Base-by-base conservation (phyloP, 2,797 vertebrate species). In the Dicrostonyx torquatus region DNA sequence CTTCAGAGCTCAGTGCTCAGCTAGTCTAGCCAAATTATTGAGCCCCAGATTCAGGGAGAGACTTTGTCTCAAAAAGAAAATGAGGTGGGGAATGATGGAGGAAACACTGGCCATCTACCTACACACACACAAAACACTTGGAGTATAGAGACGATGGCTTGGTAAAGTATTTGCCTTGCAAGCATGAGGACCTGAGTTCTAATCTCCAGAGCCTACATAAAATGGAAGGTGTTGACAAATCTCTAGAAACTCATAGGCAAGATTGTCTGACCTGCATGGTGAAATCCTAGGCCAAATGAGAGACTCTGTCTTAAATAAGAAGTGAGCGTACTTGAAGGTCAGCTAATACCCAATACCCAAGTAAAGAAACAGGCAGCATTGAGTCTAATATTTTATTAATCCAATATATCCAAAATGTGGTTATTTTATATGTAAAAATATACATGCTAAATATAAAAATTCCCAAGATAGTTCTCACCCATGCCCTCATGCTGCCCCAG, bases 301-400 rank as follows among this genome's bases (percentile, higher is more conserved):
- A 85, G 48, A 7, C 66, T 34, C 14, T 26, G 15, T 55, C 66
- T 37, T 40, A 55, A 40, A 6, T 0, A 66, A 84, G 62, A 53
- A 29, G 8, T 70, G 24, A 14, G 11, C 37, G 13, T 26, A 10
- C 45, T 50, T 68, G 31, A 85, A 53, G 45, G 12, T 4, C 43
- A 15, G 55, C 50, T 5, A 24, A 13, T 40, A 80, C 76, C 18
- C 76, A 78, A 11, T 22, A n/a, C n/a, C 78, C 22, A 58, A 80
- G 53, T 12, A 87, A 60, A 76, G 34, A 29, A 82, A 64, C 1
- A 14, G 6, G 18, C 76, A 82, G 26, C 24, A 55, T 34, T 50
- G 43, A 66, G 87, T 87, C 66, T 55, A 88, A 14, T 87, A 31
- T 79, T 89, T 91, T 84, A 45, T 84, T 87, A 88, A 80, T 6